phyloP scores from a whole-genome alignment of 2,113 vertebrate genomes.

The Gracilinanus agilis region DNA sequence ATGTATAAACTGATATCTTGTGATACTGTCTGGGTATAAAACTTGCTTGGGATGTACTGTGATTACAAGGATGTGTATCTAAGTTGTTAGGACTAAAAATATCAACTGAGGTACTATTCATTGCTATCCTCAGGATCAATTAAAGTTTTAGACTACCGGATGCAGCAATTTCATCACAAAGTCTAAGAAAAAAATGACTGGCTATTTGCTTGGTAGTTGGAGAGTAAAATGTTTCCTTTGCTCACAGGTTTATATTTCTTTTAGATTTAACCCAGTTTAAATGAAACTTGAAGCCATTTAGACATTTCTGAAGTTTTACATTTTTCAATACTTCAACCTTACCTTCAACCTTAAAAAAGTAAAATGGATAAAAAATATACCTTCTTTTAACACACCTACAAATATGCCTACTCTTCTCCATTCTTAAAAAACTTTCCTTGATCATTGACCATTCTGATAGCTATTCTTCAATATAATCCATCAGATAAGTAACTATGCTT shows the following conservation, averaged over 20 bases:
- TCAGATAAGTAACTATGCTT: not conserved
- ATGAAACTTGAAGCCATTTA: not conserved
- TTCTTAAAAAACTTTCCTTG: not conserved
- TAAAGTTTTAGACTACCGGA: not conserved
- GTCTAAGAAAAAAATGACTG: not conserved
- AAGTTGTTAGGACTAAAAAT: not conserved
- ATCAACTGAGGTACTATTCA: not conserved
- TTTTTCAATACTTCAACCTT: not conserved
- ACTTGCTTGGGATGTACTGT: not conserved
- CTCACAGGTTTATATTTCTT: not conserved
- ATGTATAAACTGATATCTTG: not conserved
- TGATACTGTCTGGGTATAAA: not conserved
- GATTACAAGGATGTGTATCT: not conserved
- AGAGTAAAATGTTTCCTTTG: not conserved
- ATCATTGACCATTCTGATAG: not conserved
- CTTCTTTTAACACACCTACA: not conserved
- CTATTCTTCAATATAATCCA: not conserved
- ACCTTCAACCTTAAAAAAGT: not conserved
- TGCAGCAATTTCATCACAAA: not conserved
- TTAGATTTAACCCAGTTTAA: not conserved
- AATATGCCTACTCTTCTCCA: not conserved
- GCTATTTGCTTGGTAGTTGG: not conserved
- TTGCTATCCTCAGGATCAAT: not conserved
- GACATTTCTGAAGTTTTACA: not conserved
- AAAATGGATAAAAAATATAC: not conserved